Evolutionary conservation across 2,113 vertebrate genomes (phyloP), one percentile per base, ranked within the genome.

Genomic region (Boleophthalmus pectinirostris): DNA sequence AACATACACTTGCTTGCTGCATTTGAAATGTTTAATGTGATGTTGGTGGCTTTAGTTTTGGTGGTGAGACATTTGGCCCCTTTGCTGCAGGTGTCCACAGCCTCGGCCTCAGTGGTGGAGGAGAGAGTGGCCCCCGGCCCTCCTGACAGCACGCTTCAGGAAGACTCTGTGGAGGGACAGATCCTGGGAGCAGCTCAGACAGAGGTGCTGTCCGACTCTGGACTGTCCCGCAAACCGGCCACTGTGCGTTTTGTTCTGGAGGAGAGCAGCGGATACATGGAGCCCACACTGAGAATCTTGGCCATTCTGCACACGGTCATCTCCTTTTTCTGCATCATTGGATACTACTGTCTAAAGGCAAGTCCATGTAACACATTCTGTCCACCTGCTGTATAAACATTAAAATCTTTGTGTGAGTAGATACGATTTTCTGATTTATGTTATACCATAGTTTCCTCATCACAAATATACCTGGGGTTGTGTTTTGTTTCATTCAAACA

Each of bases 221-320:
- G 29, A 87, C 75, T 87, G 83, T 74, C 86, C 66, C 66, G 0
- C 83, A 91, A 20, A 5, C 86, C 93, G 0, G 92, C 95, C 1
- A 93, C 95, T 0, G 96, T 98, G 4, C 96, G 96, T 57, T 99
- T 97, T 0, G 96, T 99, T 2, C 90, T 99, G 75, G 96, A 99
- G 87, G 97, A 99, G 88, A 98, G 97, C 90, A 99, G 94, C 4
- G 97, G 97, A 13, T 99, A 99, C 90, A 99, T 99, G 97, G 97
- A 98, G 85, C 97, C 97, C 69, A 96, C 95, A 0, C 84, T 99
- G 66, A 90, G 96, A 3, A 96, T 99, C 91, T 84, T 99, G 73
- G 96, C 97, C 11, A 83, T 99, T 69, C 87, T 99, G 1, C 97
- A 99, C 85, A 99, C 97, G 0, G 93, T 98, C 90, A 98, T 98